These are phyloP conservation scores for Callorhinus ursinus DNA, from an alignment of 2,113 vertebrate genomes.

Conservation along the genomic window DNA sequence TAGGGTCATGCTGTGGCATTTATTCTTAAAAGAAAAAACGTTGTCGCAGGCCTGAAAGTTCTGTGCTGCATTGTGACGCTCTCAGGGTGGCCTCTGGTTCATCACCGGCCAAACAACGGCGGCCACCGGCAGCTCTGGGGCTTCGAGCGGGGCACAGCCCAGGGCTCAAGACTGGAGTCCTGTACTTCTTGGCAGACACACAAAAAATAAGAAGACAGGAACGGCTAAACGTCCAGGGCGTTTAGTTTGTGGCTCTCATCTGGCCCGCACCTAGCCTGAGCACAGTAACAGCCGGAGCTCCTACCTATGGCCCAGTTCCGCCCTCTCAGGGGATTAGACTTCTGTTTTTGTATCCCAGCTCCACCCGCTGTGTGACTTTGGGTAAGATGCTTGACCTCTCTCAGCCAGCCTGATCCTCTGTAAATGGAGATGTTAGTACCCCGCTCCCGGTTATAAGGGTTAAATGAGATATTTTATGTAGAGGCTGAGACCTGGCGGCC, in stretches of 20 bases:
- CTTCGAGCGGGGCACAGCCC: not conserved
- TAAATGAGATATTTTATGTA: not conserved
- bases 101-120: not conserved
- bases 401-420: not conserved
- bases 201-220: not conserved
- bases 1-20: slow-evolving; percentile 36
- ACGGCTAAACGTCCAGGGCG: not conserved
- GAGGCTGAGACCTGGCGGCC: not conserved
- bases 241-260: not conserved
- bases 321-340: not conserved
- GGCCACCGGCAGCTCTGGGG: not conserved
- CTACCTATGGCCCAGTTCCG: not conserved
- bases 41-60: not conserved
- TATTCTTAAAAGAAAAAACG: not conserved
- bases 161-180: not conserved
- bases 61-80: not conserved
- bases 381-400: not conserved
- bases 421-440: not conserved
- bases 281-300: not conserved
- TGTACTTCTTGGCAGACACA: not conserved
- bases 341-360: not conserved
- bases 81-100: not conserved
- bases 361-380: no score
- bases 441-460: not conserved
- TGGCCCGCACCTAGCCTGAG: not conserved